Conservation (phyloP, 2,888 invertebrate species). For the Ametastegia equiseti region DNA sequence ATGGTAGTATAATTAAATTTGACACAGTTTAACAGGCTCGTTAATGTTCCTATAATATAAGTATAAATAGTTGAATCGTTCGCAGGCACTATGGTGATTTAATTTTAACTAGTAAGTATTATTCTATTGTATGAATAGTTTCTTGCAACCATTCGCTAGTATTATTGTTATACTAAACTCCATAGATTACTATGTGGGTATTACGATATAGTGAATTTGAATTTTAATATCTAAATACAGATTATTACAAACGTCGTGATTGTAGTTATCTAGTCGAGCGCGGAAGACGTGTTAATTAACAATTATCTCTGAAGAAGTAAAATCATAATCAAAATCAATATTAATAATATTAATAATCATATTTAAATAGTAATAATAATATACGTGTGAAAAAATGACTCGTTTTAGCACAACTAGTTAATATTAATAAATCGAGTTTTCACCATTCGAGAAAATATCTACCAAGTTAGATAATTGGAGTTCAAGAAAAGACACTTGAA, state of each 20-base stretch:
- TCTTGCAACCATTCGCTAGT: too few relatives aligned
- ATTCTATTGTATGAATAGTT: conserved; percentile 22
- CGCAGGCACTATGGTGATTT: conserved; percentile 47
- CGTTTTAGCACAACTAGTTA: too few relatives aligned
- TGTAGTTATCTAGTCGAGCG: background rate
- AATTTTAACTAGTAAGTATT: conserved; percentile 23
- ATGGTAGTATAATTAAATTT: background rate
- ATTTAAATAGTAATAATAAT: background rate
- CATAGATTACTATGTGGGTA: conserved; percentile 7
- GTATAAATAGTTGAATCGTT: conserved; percentile 17
- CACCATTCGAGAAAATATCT: too few relatives aligned
- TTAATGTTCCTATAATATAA: background rate
- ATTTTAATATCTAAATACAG: background rate
- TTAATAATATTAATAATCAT: background rate
- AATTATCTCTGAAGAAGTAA: background rate
- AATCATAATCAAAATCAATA: background rate
- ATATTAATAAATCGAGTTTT: too few relatives aligned
- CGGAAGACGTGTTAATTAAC: conserved; percentile 18
- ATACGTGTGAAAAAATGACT: too few relatives aligned
- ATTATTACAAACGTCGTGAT: background rate
- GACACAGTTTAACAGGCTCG: background rate
- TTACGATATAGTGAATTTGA: conserved; percentile 22
- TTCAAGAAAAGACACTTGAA: too few relatives aligned
- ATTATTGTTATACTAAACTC: background rate
- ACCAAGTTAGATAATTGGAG: too few relatives aligned